phyloP scores from a whole-genome alignment of 2,113 vertebrate genomes.

The Rhagologus leucostigma region DNA sequence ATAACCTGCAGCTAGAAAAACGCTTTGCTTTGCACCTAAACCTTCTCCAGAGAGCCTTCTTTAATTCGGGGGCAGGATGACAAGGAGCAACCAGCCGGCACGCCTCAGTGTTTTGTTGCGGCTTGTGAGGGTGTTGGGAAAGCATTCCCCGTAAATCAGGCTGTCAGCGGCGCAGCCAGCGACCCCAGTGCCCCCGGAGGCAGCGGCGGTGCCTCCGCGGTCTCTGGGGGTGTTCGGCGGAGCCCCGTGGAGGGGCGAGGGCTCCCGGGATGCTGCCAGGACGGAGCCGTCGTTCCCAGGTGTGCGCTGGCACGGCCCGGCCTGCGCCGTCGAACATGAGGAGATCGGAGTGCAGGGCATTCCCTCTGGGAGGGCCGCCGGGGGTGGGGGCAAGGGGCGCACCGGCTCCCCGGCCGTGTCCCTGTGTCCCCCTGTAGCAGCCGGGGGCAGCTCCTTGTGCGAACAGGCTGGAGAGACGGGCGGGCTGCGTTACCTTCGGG shows the following conservation, averaged over 20 bases:
- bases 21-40: background rate
- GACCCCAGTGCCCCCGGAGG: background rate
- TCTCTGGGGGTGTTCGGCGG: background rate
- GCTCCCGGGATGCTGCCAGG: background rate
- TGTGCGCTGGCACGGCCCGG: background rate
- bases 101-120: conserved; percentile 14
- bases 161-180: background rate
- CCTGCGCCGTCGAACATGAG: no score
- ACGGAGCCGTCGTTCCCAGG: background rate
- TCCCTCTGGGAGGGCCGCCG: background rate
- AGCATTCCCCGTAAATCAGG: background rate
- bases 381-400: background rate
- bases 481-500: background rate
- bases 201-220: background rate
- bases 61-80: background rate
- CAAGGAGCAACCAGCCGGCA: background rate
- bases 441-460: background rate
- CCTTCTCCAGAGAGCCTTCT: background rate
- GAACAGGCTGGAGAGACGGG: background rate
- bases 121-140: background rate
- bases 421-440: background rate
- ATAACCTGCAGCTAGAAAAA: conserved; percentile 21
- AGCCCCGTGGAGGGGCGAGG: background rate
- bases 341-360: rapidly evolving
- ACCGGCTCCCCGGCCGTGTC: background rate